Evolutionary conservation across 2,113 vertebrate species (phyloP).

Genomic region (Chitala chitala): DNA sequence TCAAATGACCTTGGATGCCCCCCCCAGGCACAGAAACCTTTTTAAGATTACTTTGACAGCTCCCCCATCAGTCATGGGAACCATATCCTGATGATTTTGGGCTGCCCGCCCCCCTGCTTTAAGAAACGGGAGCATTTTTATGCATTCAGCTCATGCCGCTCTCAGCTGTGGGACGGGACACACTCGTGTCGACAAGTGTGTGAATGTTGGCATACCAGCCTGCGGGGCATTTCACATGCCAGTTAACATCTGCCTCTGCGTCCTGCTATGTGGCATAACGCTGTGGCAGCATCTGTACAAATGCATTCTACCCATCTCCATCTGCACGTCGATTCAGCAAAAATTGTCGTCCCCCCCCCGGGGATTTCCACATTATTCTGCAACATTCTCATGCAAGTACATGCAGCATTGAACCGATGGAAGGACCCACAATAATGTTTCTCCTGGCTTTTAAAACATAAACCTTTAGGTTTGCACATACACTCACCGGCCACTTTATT

Average conservation of each 20-base stretch:
- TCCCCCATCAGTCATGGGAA: too few species aligned
- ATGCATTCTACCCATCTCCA: too few species aligned
- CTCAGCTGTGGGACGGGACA: not conserved
- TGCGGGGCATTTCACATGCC: slow-evolving; percentile 15
- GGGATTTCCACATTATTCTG: not conserved
- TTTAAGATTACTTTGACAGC: too few species aligned
- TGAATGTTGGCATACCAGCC: not conserved
- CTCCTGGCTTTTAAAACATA: too few species aligned
- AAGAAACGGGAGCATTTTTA: not conserved
- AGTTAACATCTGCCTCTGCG: slow-evolving; percentile 24
- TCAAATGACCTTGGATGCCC: slow-evolving; percentile 1
- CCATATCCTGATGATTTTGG: not conserved
- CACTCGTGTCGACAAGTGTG: slow-evolving; percentile 1
- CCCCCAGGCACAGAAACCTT: too few species aligned
- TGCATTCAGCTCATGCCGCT: too few species aligned
- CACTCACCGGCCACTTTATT: too few species aligned
- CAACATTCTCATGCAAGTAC: not conserved
- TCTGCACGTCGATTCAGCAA: too few species aligned
- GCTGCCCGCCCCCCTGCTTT: not conserved
- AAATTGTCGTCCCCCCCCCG: not conserved
- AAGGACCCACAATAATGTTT: too few species aligned
- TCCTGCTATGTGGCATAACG: too few species aligned
- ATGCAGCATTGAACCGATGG: not conserved
- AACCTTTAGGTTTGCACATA: too few species aligned
- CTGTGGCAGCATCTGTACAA: too few species aligned